Base-by-base conservation (phyloP, 2,888 invertebrate species). In the Deilephila elpenor region DNA sequence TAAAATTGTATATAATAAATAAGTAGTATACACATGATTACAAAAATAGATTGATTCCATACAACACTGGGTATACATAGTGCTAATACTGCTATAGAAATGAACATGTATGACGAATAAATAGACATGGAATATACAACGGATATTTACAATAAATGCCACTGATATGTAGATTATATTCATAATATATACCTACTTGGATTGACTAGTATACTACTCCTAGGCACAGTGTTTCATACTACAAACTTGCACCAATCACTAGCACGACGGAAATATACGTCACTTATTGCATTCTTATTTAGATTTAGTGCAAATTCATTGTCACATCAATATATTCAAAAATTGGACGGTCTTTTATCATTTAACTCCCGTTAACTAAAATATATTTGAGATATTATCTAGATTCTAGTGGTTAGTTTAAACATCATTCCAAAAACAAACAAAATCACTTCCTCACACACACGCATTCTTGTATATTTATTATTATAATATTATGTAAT, bases 401-500 rank as follows among this genome's bases (percentile, higher is more conserved):
- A 25, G 25, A 25, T 25, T 25, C 44, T 75, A 72, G 37, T 37
- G 70, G 70, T 72, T 71, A 74, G 60, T 71, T 70, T 70, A 74
- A 76, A 74, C 67, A 37, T 72, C 74, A 76, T 75, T 74, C 74
- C 71, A 72, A 74, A 75, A 74, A 56, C 75, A 70, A 73, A 73
- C 74, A 70, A 74, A 72, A 73, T 64, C 74, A 76, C 51, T 62
- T 62, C 7, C 76, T 77, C 73, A 67, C 76, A 78, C 77, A 79
- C 78, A 82, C 82, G 74, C 82, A 80, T 79, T 71, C 74, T 67
- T 61, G 72, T 62, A 44, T 62, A n/a, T 19, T 61, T 7, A 70
- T n/a, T 53, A 3, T 19, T 62, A 32, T n/a, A 61, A 25, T 1
- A 25, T 53, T 34, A 32, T 60, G 19, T 61, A 37, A 59, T 62